Base-by-base conservation (phyloP, 2,113 vertebrate species). In the Phylloscopus trochilus region DNA sequence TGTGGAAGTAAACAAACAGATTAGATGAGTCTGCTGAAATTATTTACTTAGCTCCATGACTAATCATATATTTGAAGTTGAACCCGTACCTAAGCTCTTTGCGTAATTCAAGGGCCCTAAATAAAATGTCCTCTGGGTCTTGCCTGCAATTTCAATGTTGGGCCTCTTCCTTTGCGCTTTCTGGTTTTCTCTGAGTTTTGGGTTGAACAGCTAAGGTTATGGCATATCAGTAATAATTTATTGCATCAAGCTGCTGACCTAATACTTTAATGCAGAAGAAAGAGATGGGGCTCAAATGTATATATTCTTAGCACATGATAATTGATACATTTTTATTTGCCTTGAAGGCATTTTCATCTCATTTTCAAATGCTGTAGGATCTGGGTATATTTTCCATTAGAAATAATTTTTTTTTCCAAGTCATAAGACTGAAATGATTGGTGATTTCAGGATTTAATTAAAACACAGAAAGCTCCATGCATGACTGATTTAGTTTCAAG, bases 11-110 rank as follows among this genome's bases (percentile, higher is more conserved):
- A 80, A 81, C 69, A 92, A 84, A 83, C 72, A 87, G 93, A 89
- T 95, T 83, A 92, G 93, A 94, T 95, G 95, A 94, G 73, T 96
- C 83, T 96, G 88, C 92, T 94, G 93, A 96, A 93, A 92, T 88
- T 86, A 81, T 86, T 92, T 91, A 60, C 79, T 93, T 74, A 87
- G 79, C 83, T 93, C 89, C 56, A 89, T 97, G 95, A 96, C 94
- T 96, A 95, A 94, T 95, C 95, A 90, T 87, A 68, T 94, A 92
- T 95, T 92, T 67, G 60, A 70, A 95, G 79, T 68, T 91, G 81
- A 94, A 90, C 27, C 62, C 3, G 0, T 63, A 79, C 68, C 64
- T 92, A 90, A 86, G 56, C 69, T 64, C 69, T 84, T 93, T 67
- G 83, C 24, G 24, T 90, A 84, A 88, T 88, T 83, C 4, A 10